These are phyloP conservation scores for Acanthiza pusilla DNA, from an alignment of 2,797 vertebrate genomes.

Conservation along the genomic window DNA sequence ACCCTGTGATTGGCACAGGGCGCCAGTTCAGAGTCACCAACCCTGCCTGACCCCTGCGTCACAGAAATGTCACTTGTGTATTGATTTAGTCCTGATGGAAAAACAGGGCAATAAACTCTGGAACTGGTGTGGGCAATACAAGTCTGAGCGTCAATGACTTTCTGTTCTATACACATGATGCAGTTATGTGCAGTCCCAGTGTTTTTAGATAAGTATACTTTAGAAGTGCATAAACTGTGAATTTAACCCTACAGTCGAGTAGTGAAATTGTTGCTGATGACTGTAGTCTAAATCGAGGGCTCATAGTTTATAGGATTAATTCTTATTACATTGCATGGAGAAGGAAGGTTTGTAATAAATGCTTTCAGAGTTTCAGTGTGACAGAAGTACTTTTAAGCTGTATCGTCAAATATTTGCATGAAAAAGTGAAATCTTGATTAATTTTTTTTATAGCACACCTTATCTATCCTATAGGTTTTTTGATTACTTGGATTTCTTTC, in stretches of 20 bases:
- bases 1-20: neutral
- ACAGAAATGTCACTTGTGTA: slow-evolving; percentile 10
- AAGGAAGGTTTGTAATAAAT: neutral
- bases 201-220: slow-evolving; percentile 23
- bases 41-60: neutral
- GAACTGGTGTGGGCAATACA: neutral
- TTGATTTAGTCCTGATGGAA: slow-evolving; percentile 42
- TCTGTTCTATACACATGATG: slow-evolving; percentile 46
- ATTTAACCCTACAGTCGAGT: neutral
- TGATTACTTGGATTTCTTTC: neutral
- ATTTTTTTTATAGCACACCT: neutral
- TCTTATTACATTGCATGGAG: neutral
- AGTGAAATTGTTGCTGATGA: neutral
- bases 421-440: neutral
- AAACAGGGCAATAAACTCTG: slow-evolving; percentile 46
- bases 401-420: neutral
- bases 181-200: neutral
- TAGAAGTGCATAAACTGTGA: slow-evolving; percentile 11
- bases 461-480: neutral
- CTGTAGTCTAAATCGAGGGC: neutral
- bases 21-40: slow-evolving; percentile 1
- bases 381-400: neutral
- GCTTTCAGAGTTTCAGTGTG: neutral
- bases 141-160: slow-evolving; percentile 45
- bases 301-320: neutral